phyloP scores from a whole-genome alignment of 2,888 invertebrate species.

The Cheilosia scutellata region DNA sequence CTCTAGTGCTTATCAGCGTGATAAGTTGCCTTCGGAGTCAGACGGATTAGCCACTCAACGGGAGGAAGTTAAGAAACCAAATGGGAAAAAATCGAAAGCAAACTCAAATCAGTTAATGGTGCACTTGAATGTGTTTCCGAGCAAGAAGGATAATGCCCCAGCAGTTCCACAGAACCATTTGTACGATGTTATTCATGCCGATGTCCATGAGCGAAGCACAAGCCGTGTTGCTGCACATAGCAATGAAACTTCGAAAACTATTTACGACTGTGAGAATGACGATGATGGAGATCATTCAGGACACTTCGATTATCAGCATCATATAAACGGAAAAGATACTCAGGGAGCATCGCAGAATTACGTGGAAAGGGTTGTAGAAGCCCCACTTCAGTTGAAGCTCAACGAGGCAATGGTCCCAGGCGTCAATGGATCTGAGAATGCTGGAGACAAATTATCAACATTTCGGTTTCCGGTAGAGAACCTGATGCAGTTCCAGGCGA shows the following conservation, averaged over 20 bases:
- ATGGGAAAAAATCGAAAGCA: slow-evolving; percentile 76
- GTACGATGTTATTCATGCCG: slow-evolving; percentile 66
- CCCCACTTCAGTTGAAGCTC: not conserved
- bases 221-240: not conserved
- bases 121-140: slow-evolving; percentile 88
- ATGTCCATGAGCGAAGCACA: slow-evolving; percentile 56
- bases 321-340: not conserved
- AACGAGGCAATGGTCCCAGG: not conserved
- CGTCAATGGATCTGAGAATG: slow-evolving; percentile 1
- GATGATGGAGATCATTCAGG: slow-evolving; percentile 31
- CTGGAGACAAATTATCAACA: slow-evolving; percentile 77
- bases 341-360: not conserved
- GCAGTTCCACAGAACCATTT: slow-evolving; percentile 51
- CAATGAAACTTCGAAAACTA: slow-evolving; percentile 19
- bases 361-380: not conserved
- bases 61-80: slow-evolving; percentile 51
- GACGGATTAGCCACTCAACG: slow-evolving; percentile 39
- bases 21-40: slow-evolving; percentile 78
- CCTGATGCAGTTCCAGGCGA: slow-evolving; percentile 82
- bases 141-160: slow-evolving; percentile 82
- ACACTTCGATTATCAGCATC: slow-evolving; percentile 21
- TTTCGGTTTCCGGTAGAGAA: slow-evolving; percentile 83
- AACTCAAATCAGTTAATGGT: slow-evolving; percentile 87
- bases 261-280: slow-evolving; percentile 58
- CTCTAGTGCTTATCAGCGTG: slow-evolving; percentile 77